Evolutionary conservation across 2,888 invertebrate species (phyloP), one percentile per base, ranked within the genome.

Genomic region (Seladonia tumulorum): DNA sequence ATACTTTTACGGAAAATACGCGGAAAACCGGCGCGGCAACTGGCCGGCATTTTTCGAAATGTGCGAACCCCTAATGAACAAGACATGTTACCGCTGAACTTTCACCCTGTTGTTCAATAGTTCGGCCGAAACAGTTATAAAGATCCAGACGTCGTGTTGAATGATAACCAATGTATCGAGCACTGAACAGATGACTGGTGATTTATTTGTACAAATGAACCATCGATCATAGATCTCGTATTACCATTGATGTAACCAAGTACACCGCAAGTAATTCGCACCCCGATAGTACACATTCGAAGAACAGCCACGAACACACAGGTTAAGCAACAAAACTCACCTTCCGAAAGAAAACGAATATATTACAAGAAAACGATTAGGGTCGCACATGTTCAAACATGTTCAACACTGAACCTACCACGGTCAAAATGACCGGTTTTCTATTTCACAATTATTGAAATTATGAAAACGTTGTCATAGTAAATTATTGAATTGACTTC

Each of bases 1-100:
- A 85, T 72, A 83, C 79, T 83, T 86, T 85, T 74, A 81, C 75
- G 75, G 75, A 81, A 84, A 79, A 76, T 79, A 75, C 66, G 81
- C 29, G 73, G 82, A 85, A 87, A 85, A 82, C 22, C 82, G 78
- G 76, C n/a, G 63, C 29, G 84, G 81, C 75, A 79, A 71, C n/a
- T 53, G 35, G 25, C 76, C 68, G 53, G 10, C 39, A 72, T 80
- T 82, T 76, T 77, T 78, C 18, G 47, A 72, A 66, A 57, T 29
- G 16, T n/a, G 16, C 35, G 22, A 42, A n/a, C 68, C 25, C 53
- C 72, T 79, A 79, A 86, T 68, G 79, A 83, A 66, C 63, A 72
- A 73, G 76, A 75, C 76, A 5, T 25, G 79, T 85, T 57, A 47
- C 45, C 39, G 29, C 4, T 1, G 16, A 14, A 80, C 39, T 79